Percentiles rank a stretch among this genome's conserved stretches.
Evolutionary conservation across 1,140 invertebrate genomes (phyloP).

Genomic region (Brachionus manjavacas): DNA sequence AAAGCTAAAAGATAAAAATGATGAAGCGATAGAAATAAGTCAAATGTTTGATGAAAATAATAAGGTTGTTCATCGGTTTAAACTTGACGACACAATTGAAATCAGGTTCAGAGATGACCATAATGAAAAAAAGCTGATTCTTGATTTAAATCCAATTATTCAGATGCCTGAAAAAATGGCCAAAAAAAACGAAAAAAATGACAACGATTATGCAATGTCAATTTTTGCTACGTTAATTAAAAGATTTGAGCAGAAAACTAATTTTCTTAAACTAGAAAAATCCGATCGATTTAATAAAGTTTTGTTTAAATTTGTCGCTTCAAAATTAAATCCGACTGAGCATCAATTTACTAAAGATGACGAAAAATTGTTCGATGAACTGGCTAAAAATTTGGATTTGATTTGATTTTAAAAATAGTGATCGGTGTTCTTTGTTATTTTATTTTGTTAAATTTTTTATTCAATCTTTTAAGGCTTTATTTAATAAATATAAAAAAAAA

Average conservation of each 20-base stretch:
- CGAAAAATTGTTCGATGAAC: not conserved
- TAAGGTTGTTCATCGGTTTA: not conserved
- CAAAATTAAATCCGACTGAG: not conserved
- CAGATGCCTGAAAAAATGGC: not conserved
- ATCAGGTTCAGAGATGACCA: not conserved
- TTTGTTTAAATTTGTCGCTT: conserved; percentile 4
- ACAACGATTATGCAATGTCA: not conserved
- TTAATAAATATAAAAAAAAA: not conserved
- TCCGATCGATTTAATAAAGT: not conserved
- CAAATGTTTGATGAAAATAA: not conserved
- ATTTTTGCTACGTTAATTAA: not conserved
- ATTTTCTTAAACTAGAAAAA: conserved; percentile 1
- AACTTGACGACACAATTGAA: conserved; percentile 9
- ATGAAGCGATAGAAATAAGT: not conserved
- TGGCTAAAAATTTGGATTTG: not conserved
- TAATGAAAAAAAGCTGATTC: not conserved
- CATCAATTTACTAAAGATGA: not conserved
- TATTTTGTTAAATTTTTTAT: conserved; percentile 27
- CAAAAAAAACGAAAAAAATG: not conserved
- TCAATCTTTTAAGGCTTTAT: not conserved
- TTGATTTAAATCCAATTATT: not conserved
- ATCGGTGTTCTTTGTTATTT: not conserved
- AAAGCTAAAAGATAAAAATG: not conserved
- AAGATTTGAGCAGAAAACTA: conserved; percentile 11
- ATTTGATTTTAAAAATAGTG: not conserved